Evolutionary conservation across 2,888 invertebrate species (phyloP).

Genomic region (Didymodactylos carnosus): DNA sequence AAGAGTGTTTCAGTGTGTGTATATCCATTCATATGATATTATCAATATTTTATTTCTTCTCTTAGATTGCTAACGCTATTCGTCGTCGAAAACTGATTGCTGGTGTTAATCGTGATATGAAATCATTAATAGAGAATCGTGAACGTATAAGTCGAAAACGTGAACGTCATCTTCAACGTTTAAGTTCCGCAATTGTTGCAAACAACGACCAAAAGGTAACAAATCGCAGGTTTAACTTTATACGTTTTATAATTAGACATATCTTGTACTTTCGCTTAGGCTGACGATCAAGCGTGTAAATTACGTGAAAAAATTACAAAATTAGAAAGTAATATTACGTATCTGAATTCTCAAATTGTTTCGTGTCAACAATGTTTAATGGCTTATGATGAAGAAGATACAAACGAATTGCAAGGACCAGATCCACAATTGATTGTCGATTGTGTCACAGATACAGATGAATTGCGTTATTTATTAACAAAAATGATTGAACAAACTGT

Average conservation of each 20-base stretch:
- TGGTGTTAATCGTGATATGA: conserved; percentile 9
- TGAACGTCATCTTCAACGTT: neutral
- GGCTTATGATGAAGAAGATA: neutral
- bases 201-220: neutral
- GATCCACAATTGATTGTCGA: neutral
- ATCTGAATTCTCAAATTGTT: neutral
- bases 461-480: neutral
- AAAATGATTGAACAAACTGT: neutral
- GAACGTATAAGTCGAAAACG: conserved; percentile 9
- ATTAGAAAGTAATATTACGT: neutral
- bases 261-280: no score
- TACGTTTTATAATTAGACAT: no score
- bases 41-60: no score
- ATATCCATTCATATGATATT: neutral
- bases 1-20: neutral
- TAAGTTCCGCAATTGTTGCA: neutral
- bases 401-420: neutral
- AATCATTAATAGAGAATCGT: conserved; percentile 9
- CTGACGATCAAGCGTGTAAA: neutral
- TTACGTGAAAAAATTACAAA: neutral
- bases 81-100: neutral
- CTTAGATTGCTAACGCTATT: neutral
- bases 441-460: neutral
- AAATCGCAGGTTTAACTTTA: no score
- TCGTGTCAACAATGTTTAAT: neutral